phyloP scores from a whole-genome alignment of 2,113 vertebrate genomes.

The Canis aureus region DNA sequence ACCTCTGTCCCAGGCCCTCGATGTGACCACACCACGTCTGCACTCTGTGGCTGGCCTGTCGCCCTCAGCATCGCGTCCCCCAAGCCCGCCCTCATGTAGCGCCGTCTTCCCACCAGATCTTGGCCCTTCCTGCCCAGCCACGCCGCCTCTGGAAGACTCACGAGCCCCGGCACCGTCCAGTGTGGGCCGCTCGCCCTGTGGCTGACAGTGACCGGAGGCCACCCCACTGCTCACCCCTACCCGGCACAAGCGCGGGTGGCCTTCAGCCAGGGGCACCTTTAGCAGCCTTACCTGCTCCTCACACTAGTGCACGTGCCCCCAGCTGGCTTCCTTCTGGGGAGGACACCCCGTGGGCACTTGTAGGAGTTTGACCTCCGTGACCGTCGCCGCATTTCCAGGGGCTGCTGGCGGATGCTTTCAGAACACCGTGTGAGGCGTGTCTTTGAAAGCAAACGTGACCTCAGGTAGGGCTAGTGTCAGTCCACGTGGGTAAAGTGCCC shows the following conservation, averaged over 20 bases:
- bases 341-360: not conserved
- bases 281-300: not conserved
- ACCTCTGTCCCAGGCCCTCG: not conserved
- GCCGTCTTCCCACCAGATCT: fast-evolving
- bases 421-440: too few relatives aligned
- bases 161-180: too few relatives aligned
- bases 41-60: not conserved
- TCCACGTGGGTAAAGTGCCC: fast-evolving
- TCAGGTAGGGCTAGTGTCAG: not conserved
- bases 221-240: fast-evolving
- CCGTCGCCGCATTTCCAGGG: not conserved
- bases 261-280: fast-evolving
- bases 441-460: not conserved
- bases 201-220: not conserved
- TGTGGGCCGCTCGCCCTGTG: fast-evolving
- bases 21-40: not conserved
- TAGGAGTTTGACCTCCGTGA: not conserved
- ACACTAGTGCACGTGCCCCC: fast-evolving
- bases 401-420: not conserved
- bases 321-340: not conserved
- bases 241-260: fast-evolving
- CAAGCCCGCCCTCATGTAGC: fast-evolving
- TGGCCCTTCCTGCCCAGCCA: not conserved
- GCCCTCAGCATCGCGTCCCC: fast-evolving
- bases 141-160: not conserved